Evolutionary conservation across 2,797 vertebrate species (phyloP), one percentile per base, ranked within the genome.

Genomic region (Poeciliopsis turneri): DNA sequence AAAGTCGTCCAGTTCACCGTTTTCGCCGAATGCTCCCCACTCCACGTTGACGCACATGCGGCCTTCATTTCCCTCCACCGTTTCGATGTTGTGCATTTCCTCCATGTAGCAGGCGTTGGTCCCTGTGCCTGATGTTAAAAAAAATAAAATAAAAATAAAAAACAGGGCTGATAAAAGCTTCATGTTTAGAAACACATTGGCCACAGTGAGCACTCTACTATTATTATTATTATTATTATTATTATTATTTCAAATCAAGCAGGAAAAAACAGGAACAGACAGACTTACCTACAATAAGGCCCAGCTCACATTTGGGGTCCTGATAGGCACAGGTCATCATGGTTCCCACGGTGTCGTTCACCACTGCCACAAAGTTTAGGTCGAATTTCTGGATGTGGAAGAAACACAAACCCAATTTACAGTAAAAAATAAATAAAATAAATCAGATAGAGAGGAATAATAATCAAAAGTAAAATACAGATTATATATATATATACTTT

Each of bases 261-360:
- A 36, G 76, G 3, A 28, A 66, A 20, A 39, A 9, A 45, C 0
- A 25, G 0, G 46, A 20, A 18, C 41, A 10, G 33, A 43, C 49
- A 73, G 36, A 83, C 97, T 95, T 92, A 99, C 98, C 98, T 0
- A 99, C 96, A 0, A 99, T 99, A 46, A 99, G 97, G 71, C 98
- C 98, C 1, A 99, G 96, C 94, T 99, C 98, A 80, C 98, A 99
- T 2, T 92, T 89, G 0, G 97, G 97, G 87, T 99, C 97, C 86
- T 99, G 97, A 0, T 99, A 97, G 6, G 96, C 96, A 15, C 98
- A 99, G 25, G 97, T 97, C 98, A 99, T 99, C 98, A 99, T 99
- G 8, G 98, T 99, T 53, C 98, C 98, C 0, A 99, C 98, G 0
- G 98, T 99, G 93, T 99, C 98, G 0, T 99, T 99, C 33, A 99